Evolutionary conservation across 2,797 vertebrate species (phyloP), one percentile per base, ranked within the genome.

Genomic region (Lagorchestes hirsutus): DNA sequence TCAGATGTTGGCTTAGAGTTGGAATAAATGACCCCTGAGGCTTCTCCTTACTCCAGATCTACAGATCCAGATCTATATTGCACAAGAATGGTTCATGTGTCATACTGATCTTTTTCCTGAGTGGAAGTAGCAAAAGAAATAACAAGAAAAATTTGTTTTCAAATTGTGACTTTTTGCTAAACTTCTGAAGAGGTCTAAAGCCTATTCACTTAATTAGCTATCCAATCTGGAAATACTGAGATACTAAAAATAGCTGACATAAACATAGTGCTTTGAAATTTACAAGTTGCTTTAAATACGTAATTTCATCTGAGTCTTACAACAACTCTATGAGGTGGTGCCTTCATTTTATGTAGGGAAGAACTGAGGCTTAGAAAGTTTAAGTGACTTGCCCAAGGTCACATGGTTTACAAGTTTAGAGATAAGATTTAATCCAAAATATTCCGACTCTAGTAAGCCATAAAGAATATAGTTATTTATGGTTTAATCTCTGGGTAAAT

Each of bases 71-170:
- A 34, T 62, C 31, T 14, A 34, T 62, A 16, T n/a, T n/a, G 16
- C 5, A 74, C 14, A 34, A 95, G 74, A 94, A 74, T 67, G 93
- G 90, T 59, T 1, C 54, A 90, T 90, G 92, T 92, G 31, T 92
- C 58, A n/a, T 91, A 54, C 82, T 92, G 55, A 22, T 95, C 82
- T 94, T 93, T 54, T 92, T 94, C 59, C 5, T 74, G 62, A 74
- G 14, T 74, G 5, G 62, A 74, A 74, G 62, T n/a, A 74, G 16
- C 34, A 74, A 95, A 94, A 96, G 14, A 55, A 50, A 90, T 92
- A 90, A n/a, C 2, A 13, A 54, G 40, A 4, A 34, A 34, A 56
- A 24, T 34, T 62, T 62, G 4, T 62, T 62, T 34, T 34, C 91
- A 52, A 87, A 87, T 97, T 92, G 18, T 40, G 50, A 10, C 93